Percentiles rank a stretch among this genome's conserved stretches.
Evolutionary conservation across 2,888 invertebrate species (phyloP).

Genomic region (Lordiphosa andalusiaca): DNA sequence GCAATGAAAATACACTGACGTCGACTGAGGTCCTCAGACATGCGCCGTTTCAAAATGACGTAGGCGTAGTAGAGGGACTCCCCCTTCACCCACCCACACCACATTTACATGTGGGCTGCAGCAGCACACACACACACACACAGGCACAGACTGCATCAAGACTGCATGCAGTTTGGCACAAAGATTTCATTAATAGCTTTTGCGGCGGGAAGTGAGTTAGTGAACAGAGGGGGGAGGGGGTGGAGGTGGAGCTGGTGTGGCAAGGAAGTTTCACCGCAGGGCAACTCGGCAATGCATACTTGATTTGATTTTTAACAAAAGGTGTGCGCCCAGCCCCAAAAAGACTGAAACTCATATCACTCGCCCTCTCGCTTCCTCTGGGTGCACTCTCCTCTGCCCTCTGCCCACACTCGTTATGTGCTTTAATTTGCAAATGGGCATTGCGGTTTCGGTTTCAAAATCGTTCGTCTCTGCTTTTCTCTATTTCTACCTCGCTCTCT

Average conservation of each 20-base stretch:
- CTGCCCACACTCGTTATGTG: conserved; percentile 30
- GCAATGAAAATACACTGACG: conserved; percentile 69
- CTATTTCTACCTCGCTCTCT: background rate
- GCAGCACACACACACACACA: background rate
- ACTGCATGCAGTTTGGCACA: conserved; percentile 48
- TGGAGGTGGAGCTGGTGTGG: background rate
- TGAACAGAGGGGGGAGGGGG: background rate
- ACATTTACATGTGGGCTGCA: conserved; percentile 13
- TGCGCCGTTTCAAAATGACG: conserved; percentile 50
- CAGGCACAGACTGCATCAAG: conserved; percentile 1
- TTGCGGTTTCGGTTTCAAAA: conserved; percentile 21
- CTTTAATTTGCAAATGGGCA: conserved; percentile 57
- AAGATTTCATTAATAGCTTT: conserved; percentile 69
- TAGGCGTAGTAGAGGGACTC: conserved; percentile 11
- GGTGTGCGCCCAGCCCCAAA: conserved; percentile 9
- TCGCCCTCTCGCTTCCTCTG: conserved; percentile 2
- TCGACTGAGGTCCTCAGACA: conserved; percentile 39
- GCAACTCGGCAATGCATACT: conserved; percentile 36
- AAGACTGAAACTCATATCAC: background rate
- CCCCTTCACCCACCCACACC: background rate
- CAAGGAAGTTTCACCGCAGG: background rate
- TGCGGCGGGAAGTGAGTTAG: conserved; percentile 36
- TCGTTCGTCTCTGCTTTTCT: background rate
- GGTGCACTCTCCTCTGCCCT: background rate
- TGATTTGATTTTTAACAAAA: conserved; percentile 47